These are phyloP conservation scores for Cyprinus carpio DNA, from an alignment of 2,113 vertebrate species.

Conservation along the genomic window DNA sequence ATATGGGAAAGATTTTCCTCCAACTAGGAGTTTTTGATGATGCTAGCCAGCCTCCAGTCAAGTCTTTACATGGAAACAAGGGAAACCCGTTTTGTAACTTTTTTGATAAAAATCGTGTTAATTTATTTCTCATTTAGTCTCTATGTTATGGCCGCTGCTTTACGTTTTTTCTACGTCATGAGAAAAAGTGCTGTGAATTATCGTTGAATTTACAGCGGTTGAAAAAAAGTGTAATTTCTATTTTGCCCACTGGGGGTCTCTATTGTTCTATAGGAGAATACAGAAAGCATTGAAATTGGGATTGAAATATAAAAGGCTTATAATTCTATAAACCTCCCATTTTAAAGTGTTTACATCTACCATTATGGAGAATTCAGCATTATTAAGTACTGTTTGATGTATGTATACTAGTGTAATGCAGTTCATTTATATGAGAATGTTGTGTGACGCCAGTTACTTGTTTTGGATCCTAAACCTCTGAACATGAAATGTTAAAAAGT, in stretches of 20 bases:
- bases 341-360: conserved; percentile 9
- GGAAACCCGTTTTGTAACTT: not conserved
- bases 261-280: conserved; percentile 25
- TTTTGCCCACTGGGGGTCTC: conserved; percentile 16
- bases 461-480: not conserved
- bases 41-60: not conserved
- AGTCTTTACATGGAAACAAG: not conserved
- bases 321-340: conserved; percentile 5
- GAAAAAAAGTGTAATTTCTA: not conserved
- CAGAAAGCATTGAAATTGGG: not conserved
- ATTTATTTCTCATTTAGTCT: not conserved
- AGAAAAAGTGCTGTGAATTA: not conserved
- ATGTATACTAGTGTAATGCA: conserved; percentile 3
- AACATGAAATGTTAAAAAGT: conserved; percentile 22
- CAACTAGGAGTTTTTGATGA: not conserved
- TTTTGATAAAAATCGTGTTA: conserved; percentile 17
- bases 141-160: not conserved
- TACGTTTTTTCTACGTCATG: not conserved
- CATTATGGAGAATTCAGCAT: not conserved
- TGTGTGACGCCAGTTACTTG: not conserved
- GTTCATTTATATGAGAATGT: not conserved
- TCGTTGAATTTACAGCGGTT: not conserved
- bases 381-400: not conserved
- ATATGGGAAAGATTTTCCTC: not conserved
- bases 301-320: not conserved